Conservation (phyloP, 1,140 invertebrate genomes). For the Elymnias hypermnestra region DNA sequence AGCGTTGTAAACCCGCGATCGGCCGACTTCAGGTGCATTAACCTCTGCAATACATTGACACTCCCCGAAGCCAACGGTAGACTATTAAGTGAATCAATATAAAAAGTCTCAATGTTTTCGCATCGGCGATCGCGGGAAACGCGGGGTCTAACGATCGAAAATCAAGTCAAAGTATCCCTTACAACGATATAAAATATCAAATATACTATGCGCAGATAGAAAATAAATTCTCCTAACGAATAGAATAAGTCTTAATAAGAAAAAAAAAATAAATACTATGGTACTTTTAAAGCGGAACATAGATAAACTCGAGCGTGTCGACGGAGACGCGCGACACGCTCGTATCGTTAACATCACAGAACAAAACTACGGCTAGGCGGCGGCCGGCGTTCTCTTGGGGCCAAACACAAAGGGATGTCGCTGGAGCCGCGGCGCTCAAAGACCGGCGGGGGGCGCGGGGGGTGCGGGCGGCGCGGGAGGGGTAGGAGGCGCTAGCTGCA, state of each 20-base stretch:
- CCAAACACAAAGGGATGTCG: constrained; percentile 10
- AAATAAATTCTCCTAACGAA: constrained; percentile 40
- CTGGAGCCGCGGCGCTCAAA: constrained; percentile 19
- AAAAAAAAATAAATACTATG: constrained; percentile 65
- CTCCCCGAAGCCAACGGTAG: too few species aligned
- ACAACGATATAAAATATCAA: constrained; percentile 33
- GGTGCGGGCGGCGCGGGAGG: constrained; percentile 23
- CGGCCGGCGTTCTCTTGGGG: constrained; percentile 13
- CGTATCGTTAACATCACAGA: constrained; percentile 63
- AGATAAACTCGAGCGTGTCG: constrained; percentile 41
- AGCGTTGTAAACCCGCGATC: not conserved
- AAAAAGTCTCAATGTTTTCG: too few species aligned
- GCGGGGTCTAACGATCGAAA: constrained; percentile 8
- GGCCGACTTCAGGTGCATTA: not conserved
- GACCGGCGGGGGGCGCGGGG: constrained; percentile 26
- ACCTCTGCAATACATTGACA: not conserved
- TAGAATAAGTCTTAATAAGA: constrained; percentile 51
- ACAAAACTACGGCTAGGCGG: constrained; percentile 60
- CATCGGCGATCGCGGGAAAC: too few species aligned
- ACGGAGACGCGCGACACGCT: constrained; percentile 27
- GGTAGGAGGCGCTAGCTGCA: constrained; percentile 27
- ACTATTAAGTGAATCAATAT: not conserved
- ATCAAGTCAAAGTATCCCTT: constrained; percentile 15
- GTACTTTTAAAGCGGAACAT: constrained; percentile 65
- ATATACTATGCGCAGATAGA: constrained; percentile 41